Evolutionary conservation across 1,140 invertebrate species (phyloP).

Genomic region (Alviniconcha marisindica): DNA sequence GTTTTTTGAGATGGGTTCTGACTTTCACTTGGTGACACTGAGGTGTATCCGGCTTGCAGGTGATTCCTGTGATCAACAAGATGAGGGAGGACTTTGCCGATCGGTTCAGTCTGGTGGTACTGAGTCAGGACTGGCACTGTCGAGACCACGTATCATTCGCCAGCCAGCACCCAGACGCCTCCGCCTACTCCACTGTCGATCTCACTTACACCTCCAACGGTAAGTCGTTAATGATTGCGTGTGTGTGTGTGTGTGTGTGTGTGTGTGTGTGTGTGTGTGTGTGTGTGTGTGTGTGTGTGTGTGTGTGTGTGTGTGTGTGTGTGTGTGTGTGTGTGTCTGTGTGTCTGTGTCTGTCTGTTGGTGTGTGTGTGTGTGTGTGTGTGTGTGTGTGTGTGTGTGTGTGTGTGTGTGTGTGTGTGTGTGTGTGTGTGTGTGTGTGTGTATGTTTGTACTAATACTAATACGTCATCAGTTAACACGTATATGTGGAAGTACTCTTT

Average conservation of each 20-base stretch:
- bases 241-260: constrained; percentile 14
- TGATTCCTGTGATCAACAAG: constrained; percentile 46
- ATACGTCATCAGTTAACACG: too few species aligned
- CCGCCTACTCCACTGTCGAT: constrained; percentile 32
- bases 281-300: background rate
- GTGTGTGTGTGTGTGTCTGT: background rate
- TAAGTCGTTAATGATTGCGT: too few species aligned
- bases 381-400: background rate
- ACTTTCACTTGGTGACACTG: too few species aligned
- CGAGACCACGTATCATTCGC: constrained; percentile 67
- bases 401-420: background rate
- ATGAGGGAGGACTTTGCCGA: constrained; percentile 51
- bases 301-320: background rate
- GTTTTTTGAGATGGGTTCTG: too few species aligned
- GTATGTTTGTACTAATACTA: background rate
- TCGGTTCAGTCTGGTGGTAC: constrained; percentile 56
- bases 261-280: background rate
- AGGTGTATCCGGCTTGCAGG: too few species aligned
- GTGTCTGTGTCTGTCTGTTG: background rate
- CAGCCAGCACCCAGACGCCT: constrained; percentile 51
- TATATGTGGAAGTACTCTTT: too few species aligned
- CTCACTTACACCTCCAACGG: constrained; percentile 54
- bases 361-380: background rate
- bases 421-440: background rate
- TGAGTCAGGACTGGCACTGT: constrained; percentile 68